Evolutionary conservation across 2,888 invertebrate genomes (phyloP).

Genomic region (Perizoma flavofasciatum): DNA sequence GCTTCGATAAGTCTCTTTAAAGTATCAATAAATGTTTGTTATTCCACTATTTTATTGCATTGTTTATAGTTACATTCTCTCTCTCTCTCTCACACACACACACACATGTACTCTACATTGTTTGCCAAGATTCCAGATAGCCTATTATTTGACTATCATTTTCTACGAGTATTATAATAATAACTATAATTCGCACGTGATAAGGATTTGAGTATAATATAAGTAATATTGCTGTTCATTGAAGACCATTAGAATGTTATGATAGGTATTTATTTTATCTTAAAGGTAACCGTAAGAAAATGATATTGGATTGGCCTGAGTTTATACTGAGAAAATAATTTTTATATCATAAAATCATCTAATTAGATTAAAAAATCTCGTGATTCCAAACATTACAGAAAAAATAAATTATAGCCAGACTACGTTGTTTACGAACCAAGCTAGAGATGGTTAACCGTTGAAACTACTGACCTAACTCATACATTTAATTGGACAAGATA

Average conservation of each 20-base stretch:
- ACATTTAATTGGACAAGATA: too few species aligned
- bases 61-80: too few species aligned
- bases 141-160: constrained; percentile 31
- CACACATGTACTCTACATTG: constrained; percentile 30
- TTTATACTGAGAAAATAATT: not conserved
- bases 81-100: not conserved
- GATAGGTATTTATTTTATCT: constrained; percentile 7
- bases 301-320: not conserved
- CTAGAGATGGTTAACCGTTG: too few species aligned
- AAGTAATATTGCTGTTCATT: constrained; percentile 22
- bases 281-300: too few species aligned
- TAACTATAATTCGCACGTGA: constrained; percentile 16
- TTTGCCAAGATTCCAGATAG: constrained; percentile 38
- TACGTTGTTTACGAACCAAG: too few species aligned
- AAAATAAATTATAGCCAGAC: too few species aligned
- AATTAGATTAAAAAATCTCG: too few species aligned
- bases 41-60: not conserved
- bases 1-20: constrained; percentile 16
- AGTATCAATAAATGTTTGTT: constrained; percentile 18
- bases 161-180: constrained; percentile 19
- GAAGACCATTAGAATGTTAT: constrained; percentile 16
- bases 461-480: too few species aligned
- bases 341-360: too few species aligned
- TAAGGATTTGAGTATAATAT: constrained; percentile 23
- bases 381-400: too few species aligned